These are phyloP conservation scores for Myxocyprinus asiaticus DNA, from an alignment of 2,113 vertebrate genomes.

Conservation along the genomic window DNA sequence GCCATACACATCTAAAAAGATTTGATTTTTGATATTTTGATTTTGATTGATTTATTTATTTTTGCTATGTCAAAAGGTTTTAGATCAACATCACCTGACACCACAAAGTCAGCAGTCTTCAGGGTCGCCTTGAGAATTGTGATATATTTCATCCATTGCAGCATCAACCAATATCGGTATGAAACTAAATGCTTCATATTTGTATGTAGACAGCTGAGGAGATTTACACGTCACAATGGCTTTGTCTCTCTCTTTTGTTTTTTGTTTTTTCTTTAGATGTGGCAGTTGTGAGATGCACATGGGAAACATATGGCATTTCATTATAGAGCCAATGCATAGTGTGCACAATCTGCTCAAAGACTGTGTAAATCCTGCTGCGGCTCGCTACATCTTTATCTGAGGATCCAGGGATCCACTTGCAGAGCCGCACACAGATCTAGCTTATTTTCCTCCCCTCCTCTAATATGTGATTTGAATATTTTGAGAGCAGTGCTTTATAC, in stretches of 20 bases:
- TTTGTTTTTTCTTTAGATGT: neutral
- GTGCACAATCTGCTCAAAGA: slow-evolving; percentile 65
- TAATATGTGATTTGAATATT: neutral
- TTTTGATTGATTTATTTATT: too few relatives aligned
- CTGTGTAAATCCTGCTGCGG: slow-evolving; percentile 39
- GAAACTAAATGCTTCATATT: neutral
- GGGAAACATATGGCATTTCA: slow-evolving; percentile 37
- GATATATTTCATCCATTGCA: too few relatives aligned
- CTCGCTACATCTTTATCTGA: neutral
- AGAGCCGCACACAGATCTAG: neutral
- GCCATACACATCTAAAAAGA: too few relatives aligned
- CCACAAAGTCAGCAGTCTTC: too few relatives aligned
- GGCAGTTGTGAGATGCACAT: neutral
- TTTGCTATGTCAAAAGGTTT: too few relatives aligned
- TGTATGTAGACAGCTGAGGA: neutral
- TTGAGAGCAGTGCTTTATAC: neutral
- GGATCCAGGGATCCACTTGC: neutral
- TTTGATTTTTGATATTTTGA: too few relatives aligned
- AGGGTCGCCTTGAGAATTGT: too few relatives aligned
- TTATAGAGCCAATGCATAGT: slow-evolving; percentile 58
- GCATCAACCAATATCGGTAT: neutral
- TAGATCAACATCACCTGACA: too few relatives aligned
- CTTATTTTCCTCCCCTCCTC: neutral
- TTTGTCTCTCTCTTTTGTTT: neutral
- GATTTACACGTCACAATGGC: neutral